These are phyloP conservation scores for Lates calcarifer DNA, from an alignment of 2,113 vertebrate species.

Conservation along the genomic window DNA sequence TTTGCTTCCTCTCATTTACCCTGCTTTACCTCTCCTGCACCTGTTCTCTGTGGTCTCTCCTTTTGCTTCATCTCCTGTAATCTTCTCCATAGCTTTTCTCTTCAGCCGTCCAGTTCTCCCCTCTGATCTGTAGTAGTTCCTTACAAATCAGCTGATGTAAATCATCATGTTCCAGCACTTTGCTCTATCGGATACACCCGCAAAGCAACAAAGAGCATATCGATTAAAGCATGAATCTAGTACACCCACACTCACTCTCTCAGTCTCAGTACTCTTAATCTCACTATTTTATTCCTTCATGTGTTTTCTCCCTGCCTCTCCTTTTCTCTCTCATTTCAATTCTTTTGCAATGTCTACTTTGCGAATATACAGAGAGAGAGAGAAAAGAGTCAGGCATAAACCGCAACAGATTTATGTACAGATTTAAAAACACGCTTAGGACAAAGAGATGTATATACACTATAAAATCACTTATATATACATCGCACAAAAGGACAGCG, in stretches of 20 bases:
- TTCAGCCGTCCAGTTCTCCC: background rate
- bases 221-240: slow-evolving; percentile 71
- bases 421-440: slow-evolving; percentile 10
- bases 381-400: slow-evolving; percentile 6
- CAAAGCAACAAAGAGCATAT: slow-evolving; percentile 72
- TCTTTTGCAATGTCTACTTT: background rate
- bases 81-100: slow-evolving; percentile 9
- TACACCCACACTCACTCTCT: slow-evolving; percentile 37
- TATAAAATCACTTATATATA: background rate
- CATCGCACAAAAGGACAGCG: background rate
- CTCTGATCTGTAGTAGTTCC: slow-evolving; percentile 34
- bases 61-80: background rate
- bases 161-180: slow-evolving; percentile 72
- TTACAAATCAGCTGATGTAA: slow-evolving; percentile 67
- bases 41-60: background rate
- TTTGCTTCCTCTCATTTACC: slow-evolving; percentile 11
- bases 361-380: background rate
- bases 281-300: slow-evolving; percentile 12
- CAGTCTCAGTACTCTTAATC: slow-evolving; percentile 40
- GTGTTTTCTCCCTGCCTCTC: background rate
- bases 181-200: slow-evolving; percentile 61
- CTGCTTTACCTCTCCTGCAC: background rate
- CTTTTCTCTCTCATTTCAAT: background rate
- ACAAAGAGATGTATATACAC: background rate
- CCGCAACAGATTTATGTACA: slow-evolving; percentile 3